Base-by-base conservation (phyloP, 2,888 invertebrate genomes). In the Limnephilus auricula region DNA sequence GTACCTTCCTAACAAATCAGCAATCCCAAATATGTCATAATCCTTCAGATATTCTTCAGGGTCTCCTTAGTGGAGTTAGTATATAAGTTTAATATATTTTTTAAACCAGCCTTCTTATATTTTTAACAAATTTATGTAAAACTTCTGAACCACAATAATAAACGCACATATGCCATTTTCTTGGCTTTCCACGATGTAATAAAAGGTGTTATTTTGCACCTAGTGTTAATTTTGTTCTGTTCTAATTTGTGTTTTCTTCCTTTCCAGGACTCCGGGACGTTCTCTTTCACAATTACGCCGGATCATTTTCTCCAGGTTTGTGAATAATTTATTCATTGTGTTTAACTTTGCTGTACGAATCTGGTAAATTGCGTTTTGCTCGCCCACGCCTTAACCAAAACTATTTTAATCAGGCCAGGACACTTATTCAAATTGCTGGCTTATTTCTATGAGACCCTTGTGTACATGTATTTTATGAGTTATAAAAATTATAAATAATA, bases 301-400 rank as follows among this genome's bases (percentile, higher is more conserved):
- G 40, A 30, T 85, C 85, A 40, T 85, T 85, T 40, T 45, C 85
- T 40, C 30, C 37, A 85, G 85, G 85, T 85, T 37, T 85, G 85
- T 34, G n/a, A 65, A 65, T 65, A 65, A n/a, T 65, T 25, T 25
- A 25, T 65, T 25, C 25, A 65, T 65, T 65, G 65, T 65, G n/a
- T 65, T 65, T 25, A 65, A 65, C 25, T 65, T 65, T 65, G 25
- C 25, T 10, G 25, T 65, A n/a, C n/a, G 25, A n/a, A 65, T 65
- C 65, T n/a, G n/a, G 65, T n/a, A 6, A 65, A 25, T 65, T 9
- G 25, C 65, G 25, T 65, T 65, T 3, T 6, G 65, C 9, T 25
- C 25, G 25, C 65, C 65, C 25, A 65, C 65, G 15, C 45, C 25
- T 25, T n/a, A 45, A 15, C 45, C 45, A 45, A 13, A 15, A 45